Evolutionary conservation across 2,888 invertebrate genomes (phyloP), one percentile per base, ranked within the genome.

Genomic region (Psococerastis gibbosa): DNA sequence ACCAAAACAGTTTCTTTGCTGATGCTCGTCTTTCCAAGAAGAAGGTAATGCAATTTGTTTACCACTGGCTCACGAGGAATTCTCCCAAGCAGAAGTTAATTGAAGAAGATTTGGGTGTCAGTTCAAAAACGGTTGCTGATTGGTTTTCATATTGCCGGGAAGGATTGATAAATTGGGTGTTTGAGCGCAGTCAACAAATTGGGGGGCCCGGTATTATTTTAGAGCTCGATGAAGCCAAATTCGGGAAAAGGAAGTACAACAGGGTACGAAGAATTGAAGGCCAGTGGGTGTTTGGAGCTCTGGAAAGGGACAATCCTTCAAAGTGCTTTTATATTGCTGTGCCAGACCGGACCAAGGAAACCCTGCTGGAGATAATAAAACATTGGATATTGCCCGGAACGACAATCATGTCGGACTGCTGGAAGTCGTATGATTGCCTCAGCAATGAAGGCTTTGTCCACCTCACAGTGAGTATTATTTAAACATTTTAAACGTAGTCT

Each of bases 161-260:
- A 18, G 47, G 45, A 15, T 23, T 17, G 4, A 27, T 46, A 0
- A 43, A 27, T 15, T 47, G 34, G 33, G 17, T 13, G 3, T 32
- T 23, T n/a, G 22, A 17, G 44, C 22, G 44, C 44, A 33, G 18
- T 45, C 9, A 6, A 32, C 1, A 38, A 42, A 16, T 52, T 13
- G 51, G 52, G 13, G 52, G 52, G 2, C 43, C 32, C 2, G 52
- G 46, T 3, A 46, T 42, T 17, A 38, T 47, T 13, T 45, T 50
- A 16, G 50, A 51, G 35, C 43, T 51, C 3, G 47, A 50, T 27
- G 48, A 51, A n/a, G 38, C 45, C 1, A 50, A 44, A 31, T 48
- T 52, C 13, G 48, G 47, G 8, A 47, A 48, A 32, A 9, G 45
- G 23, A 52, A 47, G 43, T 49, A 49, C 17, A 15, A 46, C 23